Conservation (phyloP, 2,797 vertebrate species). For the Anableps anableps region DNA sequence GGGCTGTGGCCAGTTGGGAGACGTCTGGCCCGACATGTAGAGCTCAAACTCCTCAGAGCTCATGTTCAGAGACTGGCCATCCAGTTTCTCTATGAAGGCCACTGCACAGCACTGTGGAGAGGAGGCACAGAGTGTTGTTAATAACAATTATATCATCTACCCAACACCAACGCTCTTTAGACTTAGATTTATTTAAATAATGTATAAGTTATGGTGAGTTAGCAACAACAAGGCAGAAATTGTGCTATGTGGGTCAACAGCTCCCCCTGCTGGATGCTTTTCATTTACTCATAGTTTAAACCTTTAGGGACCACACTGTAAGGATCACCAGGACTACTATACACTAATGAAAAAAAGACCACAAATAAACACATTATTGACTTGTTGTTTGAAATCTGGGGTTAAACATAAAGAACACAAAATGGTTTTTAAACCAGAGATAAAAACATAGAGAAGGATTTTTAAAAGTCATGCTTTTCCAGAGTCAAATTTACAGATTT, state of each 20-base stretch:
- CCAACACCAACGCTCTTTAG: background rate
- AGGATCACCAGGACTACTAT: background rate
- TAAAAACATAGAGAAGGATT: background rate
- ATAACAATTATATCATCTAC: background rate
- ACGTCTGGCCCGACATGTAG: conserved; percentile 92
- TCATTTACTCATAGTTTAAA: background rate
- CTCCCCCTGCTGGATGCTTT: background rate
- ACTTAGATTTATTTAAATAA: background rate
- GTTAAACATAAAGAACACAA: background rate
- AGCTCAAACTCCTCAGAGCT: conserved; percentile 94
- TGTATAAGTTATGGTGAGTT: background rate
- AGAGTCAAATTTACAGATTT: background rate
- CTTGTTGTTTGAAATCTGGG: background rate
- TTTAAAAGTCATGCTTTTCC: background rate
- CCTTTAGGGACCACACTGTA: background rate
- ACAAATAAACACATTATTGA: background rate
- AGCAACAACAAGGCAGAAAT: background rate
- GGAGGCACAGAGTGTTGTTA: background rate
- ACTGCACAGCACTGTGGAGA: conserved; percentile 91
- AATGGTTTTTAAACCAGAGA: background rate
- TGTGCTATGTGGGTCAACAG: background rate
- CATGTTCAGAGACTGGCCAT: conserved; percentile 93
- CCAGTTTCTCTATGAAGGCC: conserved; percentile 97
- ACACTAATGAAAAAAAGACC: background rate
- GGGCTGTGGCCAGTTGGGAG: conserved; percentile 81